phyloP scores from a whole-genome alignment of 2,888 invertebrate species.

The Temnothorax ravouxi region DNA sequence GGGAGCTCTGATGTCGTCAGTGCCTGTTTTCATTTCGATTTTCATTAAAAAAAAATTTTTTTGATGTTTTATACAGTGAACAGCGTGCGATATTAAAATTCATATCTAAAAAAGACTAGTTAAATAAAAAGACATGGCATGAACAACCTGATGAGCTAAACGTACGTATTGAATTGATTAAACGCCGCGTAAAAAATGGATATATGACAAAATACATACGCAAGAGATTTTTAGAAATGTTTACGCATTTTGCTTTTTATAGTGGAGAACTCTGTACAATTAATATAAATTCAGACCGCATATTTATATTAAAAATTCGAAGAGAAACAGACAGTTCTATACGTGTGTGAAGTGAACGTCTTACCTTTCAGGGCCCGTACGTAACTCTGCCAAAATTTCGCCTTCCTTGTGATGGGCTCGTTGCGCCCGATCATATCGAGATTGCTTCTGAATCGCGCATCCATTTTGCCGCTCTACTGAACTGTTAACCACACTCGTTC shows the following conservation, averaged over 20 bases:
- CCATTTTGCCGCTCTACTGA: constrained; percentile 91
- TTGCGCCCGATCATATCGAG: constrained; percentile 98
- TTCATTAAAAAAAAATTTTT: not conserved
- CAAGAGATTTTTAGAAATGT: not conserved
- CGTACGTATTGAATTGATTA: not conserved
- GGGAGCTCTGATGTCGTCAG: constrained; percentile 96
- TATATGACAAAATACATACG: not conserved
- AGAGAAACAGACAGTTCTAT: not conserved
- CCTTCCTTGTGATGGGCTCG: constrained; percentile 96
- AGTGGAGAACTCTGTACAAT: not conserved
- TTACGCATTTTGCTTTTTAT: not conserved
- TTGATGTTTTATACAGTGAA: not conserved
- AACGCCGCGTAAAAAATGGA: not conserved
- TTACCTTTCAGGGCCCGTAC: constrained; percentile 96
- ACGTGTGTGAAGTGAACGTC: not conserved
- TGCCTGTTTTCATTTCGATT: constrained; percentile 88
- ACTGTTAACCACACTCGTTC: constrained; percentile 91
- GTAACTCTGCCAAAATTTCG: constrained; percentile 97
- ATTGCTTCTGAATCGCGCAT: constrained; percentile 92
- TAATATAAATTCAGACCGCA: not conserved
- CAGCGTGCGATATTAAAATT: not conserved
- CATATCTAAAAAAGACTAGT: no score
- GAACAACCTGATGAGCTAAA: not conserved
- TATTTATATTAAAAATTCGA: not conserved
- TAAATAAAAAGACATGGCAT: not conserved